These are phyloP conservation scores for Harpegnathos saltator DNA, from an alignment of 1,140 invertebrate genomes.

Conservation along the genomic window DNA sequence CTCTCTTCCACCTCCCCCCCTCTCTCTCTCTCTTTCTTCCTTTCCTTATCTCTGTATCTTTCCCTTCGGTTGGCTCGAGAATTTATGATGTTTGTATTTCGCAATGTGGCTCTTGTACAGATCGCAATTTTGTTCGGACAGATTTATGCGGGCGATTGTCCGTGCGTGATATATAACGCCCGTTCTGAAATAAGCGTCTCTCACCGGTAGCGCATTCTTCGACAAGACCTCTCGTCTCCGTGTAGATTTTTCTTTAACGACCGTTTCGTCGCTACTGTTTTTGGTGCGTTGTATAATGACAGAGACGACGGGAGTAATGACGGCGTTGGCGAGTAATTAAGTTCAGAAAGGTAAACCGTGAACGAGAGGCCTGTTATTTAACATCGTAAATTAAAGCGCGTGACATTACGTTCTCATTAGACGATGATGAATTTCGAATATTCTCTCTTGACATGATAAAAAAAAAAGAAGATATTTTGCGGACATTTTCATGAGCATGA, in stretches of 20 bases:
- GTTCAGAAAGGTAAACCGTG: not conserved
- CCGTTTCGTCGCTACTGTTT: no score
- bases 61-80: not conserved
- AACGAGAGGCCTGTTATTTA: not conserved
- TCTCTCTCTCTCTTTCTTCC: constrained; percentile 19
- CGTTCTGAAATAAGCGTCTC: not conserved
- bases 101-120: not conserved
- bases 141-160: constrained; percentile 37
- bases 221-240: no score
- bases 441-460: no score
- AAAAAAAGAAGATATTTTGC: no score
- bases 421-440: not conserved
- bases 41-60: not conserved
- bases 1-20: not conserved
- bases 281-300: no score
- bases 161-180: constrained; percentile 19
- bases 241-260: no score
- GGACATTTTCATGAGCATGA: no score
- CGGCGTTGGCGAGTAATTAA: not conserved
- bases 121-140: constrained; percentile 16
- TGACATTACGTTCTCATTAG: not conserved
- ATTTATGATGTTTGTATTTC: constrained; percentile 47
- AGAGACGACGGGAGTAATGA: not conserved
- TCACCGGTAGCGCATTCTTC: not conserved
- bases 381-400: constrained; percentile 6